These are phyloP conservation scores for Trinorchestia longiramus DNA, from an alignment of 1,140 invertebrate species.

Conservation along the genomic window DNA sequence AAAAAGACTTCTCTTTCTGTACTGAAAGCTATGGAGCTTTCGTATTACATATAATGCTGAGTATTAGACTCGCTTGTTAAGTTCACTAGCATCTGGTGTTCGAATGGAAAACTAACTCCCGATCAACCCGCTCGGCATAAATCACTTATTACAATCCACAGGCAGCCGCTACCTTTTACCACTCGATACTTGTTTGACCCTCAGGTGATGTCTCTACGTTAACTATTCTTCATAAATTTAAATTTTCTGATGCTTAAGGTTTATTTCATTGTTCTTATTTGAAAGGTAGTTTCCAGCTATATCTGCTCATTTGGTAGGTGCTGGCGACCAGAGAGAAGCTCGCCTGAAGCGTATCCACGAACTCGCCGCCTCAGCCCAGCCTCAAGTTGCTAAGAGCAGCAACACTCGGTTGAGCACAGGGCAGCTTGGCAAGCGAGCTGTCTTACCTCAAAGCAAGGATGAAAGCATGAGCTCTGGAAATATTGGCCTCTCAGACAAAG, in stretches of 20 bases:
- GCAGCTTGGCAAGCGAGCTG: not conserved
- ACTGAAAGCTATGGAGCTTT: no score
- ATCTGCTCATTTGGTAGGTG: not conserved
- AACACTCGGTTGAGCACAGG: not conserved
- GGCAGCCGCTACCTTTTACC: no score
- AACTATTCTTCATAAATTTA: not conserved
- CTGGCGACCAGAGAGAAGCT: not conserved
- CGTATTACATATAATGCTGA: no score
- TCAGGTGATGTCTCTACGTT: no score
- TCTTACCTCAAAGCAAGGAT: not conserved
- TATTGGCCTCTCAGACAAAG: not conserved
- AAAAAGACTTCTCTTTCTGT: no score
- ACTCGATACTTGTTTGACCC: no score
- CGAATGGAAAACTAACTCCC: no score
- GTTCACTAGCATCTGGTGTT: no score
- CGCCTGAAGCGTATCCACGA: constrained; percentile 26
- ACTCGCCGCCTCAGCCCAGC: not conserved
- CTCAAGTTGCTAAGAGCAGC: not conserved
- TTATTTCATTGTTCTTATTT: not conserved
- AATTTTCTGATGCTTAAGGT: not conserved
- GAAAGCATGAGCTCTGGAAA: not conserved
- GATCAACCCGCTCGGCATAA: no score
- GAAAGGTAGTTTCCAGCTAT: not conserved
- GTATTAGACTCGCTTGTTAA: no score
- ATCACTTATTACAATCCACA: no score